These are phyloP conservation scores for Vulpes ferrilata DNA, from an alignment of 2,113 vertebrate species.

Conservation along the genomic window DNA sequence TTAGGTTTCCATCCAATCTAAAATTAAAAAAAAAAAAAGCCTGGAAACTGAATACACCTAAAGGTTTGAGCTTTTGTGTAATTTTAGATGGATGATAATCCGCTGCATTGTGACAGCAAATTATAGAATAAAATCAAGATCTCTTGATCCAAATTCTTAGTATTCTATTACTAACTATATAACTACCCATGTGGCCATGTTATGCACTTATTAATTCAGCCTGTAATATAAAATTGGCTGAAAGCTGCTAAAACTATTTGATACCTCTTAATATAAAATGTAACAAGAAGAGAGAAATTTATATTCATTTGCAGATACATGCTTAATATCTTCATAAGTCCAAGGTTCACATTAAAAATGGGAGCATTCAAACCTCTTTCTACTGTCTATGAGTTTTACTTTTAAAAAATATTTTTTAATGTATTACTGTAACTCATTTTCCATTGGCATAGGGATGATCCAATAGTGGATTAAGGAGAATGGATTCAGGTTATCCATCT, in stretches of 20 bases:
- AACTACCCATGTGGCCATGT: not conserved
- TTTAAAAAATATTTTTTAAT: not conserved
- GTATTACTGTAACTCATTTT: not conserved
- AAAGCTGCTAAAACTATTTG: slow-evolving; percentile 19
- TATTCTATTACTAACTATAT: not conserved
- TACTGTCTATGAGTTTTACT: not conserved
- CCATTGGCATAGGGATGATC: not conserved
- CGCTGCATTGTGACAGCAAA: not conserved
- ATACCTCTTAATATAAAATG: not conserved
- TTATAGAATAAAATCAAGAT: not conserved
- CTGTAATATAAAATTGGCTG: not conserved
- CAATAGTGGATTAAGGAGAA: not conserved
- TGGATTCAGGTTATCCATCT: not conserved
- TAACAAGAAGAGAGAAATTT: not conserved
- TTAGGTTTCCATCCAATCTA: not conserved
- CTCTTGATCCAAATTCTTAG: not conserved
- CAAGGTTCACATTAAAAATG: slow-evolving; percentile 17
- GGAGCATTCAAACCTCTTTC: not conserved
- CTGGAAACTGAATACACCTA: not conserved
- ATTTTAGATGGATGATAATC: not conserved
- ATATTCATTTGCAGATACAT: not conserved
- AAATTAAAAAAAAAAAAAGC: not conserved
- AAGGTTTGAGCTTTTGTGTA: not conserved
- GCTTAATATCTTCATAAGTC: slow-evolving; percentile 8
- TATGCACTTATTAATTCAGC: not conserved